Percentiles rank a stretch among this genome's conserved stretches.
Evolutionary conservation across 2,113 vertebrate genomes (phyloP).

Genomic region (Callopanchax toddi): DNA sequence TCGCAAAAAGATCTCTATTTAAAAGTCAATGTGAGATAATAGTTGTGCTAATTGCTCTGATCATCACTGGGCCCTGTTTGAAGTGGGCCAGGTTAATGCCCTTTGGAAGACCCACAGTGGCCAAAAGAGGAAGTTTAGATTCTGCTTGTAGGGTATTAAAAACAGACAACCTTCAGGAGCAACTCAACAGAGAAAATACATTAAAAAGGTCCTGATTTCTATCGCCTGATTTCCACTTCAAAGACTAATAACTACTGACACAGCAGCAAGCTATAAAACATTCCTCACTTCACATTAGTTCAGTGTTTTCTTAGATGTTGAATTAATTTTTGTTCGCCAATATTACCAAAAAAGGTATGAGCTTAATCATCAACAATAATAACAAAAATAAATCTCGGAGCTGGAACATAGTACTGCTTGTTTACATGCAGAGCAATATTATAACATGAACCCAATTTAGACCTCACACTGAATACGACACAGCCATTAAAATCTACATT

Average conservation of each 20-base stretch:
- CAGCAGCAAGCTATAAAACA: conserved; percentile 6
- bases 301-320: conserved; percentile 7
- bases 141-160: conserved; percentile 28
- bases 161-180: conserved; percentile 7
- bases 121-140: conserved; percentile 17
- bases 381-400: no score
- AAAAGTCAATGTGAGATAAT: conserved; percentile 49
- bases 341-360: no score
- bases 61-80: conserved; percentile 59
- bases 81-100: conserved; percentile 21
- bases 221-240: conserved; percentile 5
- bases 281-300: conserved; percentile 1
- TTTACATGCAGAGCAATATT: no score
- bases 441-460: no score
- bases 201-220: not conserved
- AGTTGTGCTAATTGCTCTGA: conserved; percentile 49
- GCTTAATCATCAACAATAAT: no score
- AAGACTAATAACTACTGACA: not conserved
- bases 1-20: conserved; percentile 40
- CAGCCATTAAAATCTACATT: no score
- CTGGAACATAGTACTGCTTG: no score
- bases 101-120: conserved; percentile 22
- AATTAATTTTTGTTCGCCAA: not conserved
- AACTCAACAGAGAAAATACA: conserved; percentile 1
- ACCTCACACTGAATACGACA: no score